A percentile compares a stretch with the other conserved stretches of the same genome.
Conservation (phyloP, 1,140 invertebrate genomes). For the Conus ventricosus region DNA sequence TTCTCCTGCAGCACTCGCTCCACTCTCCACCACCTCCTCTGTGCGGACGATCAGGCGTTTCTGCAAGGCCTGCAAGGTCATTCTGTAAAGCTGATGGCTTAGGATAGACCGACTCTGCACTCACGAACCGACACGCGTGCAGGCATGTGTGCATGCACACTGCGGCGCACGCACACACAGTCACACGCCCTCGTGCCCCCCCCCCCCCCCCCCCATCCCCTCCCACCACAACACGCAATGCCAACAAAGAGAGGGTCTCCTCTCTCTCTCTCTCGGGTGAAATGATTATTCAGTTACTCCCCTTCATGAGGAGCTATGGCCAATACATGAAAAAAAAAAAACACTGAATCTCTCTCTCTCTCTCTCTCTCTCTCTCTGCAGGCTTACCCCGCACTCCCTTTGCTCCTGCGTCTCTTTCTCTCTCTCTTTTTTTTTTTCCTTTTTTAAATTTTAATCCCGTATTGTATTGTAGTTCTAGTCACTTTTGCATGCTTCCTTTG, state of each 20-base stretch:
- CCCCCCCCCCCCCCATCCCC: no score
- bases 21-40: constrained; percentile 33
- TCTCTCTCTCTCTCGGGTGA: no score
- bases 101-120: background rate
- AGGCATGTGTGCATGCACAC: background rate
- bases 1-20: constrained; percentile 33
- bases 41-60: constrained; percentile 30
- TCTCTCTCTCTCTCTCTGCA: background rate
- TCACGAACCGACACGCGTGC: background rate
- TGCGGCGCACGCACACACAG: background rate
- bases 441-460: no score
- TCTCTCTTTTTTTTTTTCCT: background rate
- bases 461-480: no score
- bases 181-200: background rate
- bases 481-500: no score
- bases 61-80: constrained; percentile 12
- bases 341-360: no score
- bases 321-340: no score
- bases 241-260: no score
- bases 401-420: background rate
- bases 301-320: no score
- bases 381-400: no score
- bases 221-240: no score
- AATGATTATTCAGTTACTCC: no score
- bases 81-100: background rate